Percentiles rank a stretch among this genome's conserved stretches.
Conservation (phyloP, 2,888 invertebrate species). For the Eucriotettix oculatus region DNA sequence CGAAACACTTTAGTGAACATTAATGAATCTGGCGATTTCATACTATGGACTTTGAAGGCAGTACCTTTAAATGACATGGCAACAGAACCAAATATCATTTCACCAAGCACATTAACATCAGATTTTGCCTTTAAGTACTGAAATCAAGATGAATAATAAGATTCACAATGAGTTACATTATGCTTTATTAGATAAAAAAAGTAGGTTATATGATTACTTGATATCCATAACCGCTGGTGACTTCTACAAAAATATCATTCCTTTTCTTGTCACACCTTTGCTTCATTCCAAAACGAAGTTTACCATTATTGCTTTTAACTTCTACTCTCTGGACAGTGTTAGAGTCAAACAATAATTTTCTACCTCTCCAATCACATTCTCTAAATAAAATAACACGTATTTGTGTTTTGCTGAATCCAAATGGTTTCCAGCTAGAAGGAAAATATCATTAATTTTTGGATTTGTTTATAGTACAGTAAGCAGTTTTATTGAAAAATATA, state of each 20-base stretch:
- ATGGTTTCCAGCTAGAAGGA: conserved; percentile 32
- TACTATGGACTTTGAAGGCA: conserved; percentile 67
- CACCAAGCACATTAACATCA: conserved; percentile 62
- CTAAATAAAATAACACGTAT: conserved; percentile 68
- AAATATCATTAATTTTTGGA: too few relatives aligned
- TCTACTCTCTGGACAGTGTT: conserved; percentile 44
- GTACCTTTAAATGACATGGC: conserved; percentile 78
- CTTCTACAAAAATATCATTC: conserved; percentile 32
- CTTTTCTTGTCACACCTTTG: conserved; percentile 6
- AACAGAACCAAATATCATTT: conserved; percentile 85
- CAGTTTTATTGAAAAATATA: neutral
- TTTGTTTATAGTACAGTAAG: neutral
- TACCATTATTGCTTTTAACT: conserved; percentile 17
- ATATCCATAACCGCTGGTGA: conserved; percentile 44
- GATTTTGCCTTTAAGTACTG: conserved; percentile 47
- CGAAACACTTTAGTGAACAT: conserved; percentile 30
- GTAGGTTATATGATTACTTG: conserved; percentile 32
- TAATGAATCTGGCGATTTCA: conserved; percentile 29
- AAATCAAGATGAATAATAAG: conserved; percentile 12
- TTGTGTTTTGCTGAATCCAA: conserved; percentile 43
- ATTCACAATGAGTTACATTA: neutral
- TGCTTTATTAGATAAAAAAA: neutral
- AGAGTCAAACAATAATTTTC: conserved; percentile 72
- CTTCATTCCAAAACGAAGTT: conserved; percentile 6
- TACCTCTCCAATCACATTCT: conserved; percentile 70